Conservation (phyloP, 2,888 invertebrate genomes). For the Platycnemis pennipes region DNA sequence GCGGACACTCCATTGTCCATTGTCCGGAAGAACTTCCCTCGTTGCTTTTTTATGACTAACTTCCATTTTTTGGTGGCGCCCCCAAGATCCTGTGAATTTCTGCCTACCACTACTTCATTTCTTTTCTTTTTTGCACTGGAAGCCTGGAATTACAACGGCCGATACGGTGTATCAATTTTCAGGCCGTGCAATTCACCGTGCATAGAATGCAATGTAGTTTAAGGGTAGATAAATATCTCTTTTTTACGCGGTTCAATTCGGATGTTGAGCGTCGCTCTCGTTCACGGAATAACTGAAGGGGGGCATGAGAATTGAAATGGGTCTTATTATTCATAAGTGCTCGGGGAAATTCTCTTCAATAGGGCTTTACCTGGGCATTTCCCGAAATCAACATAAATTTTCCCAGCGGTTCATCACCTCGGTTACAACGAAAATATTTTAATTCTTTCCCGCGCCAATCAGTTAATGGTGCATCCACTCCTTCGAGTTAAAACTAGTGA, state of each 20-base stretch:
- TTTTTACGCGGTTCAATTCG: not conserved
- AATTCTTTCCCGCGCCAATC: too few species aligned
- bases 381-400: too few species aligned
- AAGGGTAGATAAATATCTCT: not conserved
- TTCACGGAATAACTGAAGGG: not conserved
- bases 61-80: not conserved
- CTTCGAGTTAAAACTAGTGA: too few species aligned
- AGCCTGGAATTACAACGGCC: not conserved
- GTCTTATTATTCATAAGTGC: not conserved
- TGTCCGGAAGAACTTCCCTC: constrained; percentile 22
- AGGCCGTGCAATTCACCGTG: not conserved
- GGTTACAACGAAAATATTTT: too few species aligned
- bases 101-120: not conserved
- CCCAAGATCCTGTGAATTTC: not conserved
- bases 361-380: too few species aligned
- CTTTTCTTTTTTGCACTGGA: not conserved
- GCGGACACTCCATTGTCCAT: constrained; percentile 21
- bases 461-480: too few species aligned
- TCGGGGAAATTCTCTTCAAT: not conserved
- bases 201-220: not conserved
- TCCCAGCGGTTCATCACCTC: too few species aligned
- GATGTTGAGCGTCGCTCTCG: not conserved
- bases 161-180: not conserved
- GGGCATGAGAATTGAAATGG: not conserved
- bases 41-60: not conserved